These are phyloP conservation scores for Capitulum mitella DNA, from an alignment of 2,888 invertebrate genomes.

Conservation along the genomic window DNA sequence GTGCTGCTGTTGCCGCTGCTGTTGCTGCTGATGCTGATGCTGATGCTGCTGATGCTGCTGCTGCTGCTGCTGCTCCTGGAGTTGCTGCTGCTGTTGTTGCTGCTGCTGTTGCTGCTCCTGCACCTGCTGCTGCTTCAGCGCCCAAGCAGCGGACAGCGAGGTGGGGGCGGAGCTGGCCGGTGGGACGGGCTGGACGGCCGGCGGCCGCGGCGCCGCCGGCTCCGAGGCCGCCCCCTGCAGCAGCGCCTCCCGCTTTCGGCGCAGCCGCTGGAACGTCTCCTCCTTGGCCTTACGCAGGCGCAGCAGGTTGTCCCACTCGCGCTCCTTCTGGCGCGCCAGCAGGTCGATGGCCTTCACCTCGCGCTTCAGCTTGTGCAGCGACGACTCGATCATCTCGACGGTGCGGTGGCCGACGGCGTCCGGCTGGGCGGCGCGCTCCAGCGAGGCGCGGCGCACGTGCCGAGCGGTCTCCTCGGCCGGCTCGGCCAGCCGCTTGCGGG, in stretches of 20 bases:
- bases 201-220: not conserved
- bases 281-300: slow-evolving; percentile 34
- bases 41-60: not conserved
- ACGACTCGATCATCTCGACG: slow-evolving; percentile 23
- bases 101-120: not conserved
- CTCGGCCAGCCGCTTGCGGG: not conserved
- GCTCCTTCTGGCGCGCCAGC: slow-evolving; percentile 34
- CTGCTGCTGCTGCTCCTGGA: not conserved
- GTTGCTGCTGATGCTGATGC: not conserved
- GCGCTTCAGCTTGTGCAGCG: slow-evolving; percentile 22
- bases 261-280: slow-evolving; percentile 31
- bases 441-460: not conserved
- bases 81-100: not conserved
- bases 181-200: not conserved
- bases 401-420: slow-evolving; percentile 1
- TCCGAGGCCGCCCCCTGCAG: not conserved
- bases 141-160: not conserved
- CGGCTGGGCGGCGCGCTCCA: not conserved
- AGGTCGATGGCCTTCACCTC: slow-evolving; percentile 32
- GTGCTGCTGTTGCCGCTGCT: no score
- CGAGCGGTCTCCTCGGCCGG: not conserved
- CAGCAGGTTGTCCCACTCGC: slow-evolving; percentile 35
- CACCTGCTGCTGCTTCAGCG: slow-evolving; percentile 15
- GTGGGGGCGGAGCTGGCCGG: not conserved
- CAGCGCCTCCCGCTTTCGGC: slow-evolving; percentile 28